Percentiles rank a stretch among this genome's conserved stretches.
Evolutionary conservation across 2,888 invertebrate genomes (phyloP).

Genomic region (Pyrrhosoma nymphula): DNA sequence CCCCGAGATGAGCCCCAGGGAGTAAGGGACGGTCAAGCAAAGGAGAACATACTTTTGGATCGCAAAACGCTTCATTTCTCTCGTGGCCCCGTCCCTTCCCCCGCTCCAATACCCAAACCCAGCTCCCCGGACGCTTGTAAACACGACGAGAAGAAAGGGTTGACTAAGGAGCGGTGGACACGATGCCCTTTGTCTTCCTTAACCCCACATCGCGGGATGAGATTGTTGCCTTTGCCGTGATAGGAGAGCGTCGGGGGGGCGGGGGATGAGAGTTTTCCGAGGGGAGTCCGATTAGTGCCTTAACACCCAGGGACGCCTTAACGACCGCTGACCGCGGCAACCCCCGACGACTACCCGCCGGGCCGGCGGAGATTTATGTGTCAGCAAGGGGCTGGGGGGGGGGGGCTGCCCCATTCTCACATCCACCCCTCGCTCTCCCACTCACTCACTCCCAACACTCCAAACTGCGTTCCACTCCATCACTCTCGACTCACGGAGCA

Average conservation of each 20-base stretch:
- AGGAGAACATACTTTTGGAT: conserved; percentile 52
- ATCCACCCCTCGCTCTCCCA: no score
- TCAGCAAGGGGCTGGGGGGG: neutral
- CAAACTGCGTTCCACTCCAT: conserved; percentile 51
- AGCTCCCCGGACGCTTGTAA: conserved; percentile 66
- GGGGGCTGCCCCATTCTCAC: neutral
- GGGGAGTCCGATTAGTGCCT: conserved; percentile 64
- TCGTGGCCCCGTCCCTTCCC: neutral
- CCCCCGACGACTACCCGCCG: conserved; percentile 54
- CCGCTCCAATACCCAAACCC: neutral
- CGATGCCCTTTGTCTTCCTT: conserved; percentile 63
- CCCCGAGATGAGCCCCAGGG: neutral
- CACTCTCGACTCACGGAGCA: conserved; percentile 58
- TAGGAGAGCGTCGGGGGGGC: conserved; percentile 1
- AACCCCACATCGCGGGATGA: conserved; percentile 57
- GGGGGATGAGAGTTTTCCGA: neutral
- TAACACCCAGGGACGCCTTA: conserved; percentile 65
- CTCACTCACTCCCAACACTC: conserved; percentile 34
- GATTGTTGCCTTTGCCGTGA: conserved; percentile 55
- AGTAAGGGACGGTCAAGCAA: neutral
- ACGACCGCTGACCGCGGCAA: conserved; percentile 65
- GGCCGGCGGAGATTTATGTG: conserved; percentile 47
- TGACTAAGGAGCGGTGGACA: conserved; percentile 59
- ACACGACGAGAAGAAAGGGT: conserved; percentile 66
- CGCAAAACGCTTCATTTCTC: conserved; percentile 47